phyloP scores from a whole-genome alignment of 2,888 invertebrate species.

The Busseola fusca region DNA sequence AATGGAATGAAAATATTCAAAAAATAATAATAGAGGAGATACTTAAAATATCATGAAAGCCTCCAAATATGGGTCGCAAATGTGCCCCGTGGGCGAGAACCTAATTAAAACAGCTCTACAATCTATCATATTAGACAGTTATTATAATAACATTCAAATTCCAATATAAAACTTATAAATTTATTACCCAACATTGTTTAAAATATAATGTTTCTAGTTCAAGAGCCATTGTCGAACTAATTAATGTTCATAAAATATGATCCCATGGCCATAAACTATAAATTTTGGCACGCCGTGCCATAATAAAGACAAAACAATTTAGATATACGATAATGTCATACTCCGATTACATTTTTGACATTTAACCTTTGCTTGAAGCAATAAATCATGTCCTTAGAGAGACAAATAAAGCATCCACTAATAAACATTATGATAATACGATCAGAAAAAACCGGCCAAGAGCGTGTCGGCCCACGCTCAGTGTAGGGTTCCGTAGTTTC shows the following conservation, averaged over 20 bases:
- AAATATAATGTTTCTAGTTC: constrained; percentile 26
- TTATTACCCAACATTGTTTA: constrained; percentile 35
- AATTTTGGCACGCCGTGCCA: constrained; percentile 27
- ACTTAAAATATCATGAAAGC: constrained; percentile 19
- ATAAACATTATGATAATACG: constrained; percentile 23
- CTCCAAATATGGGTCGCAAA: constrained; percentile 32
- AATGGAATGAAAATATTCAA: neutral
- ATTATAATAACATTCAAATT: constrained; percentile 46
- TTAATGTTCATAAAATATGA: constrained; percentile 41
- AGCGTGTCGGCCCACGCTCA: too few relatives aligned
- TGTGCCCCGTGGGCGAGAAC: constrained; percentile 43
- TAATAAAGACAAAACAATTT: constrained; percentile 32
- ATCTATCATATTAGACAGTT: constrained; percentile 46
- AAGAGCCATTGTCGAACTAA: constrained; percentile 12
- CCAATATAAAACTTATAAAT: constrained; percentile 34
- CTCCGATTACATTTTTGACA: constrained; percentile 37
- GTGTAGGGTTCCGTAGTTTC: too few relatives aligned
- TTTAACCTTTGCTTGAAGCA: constrained; percentile 42
- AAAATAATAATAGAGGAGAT: constrained; percentile 15
- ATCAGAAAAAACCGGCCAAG: constrained; percentile 14
- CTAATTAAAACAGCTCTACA: constrained; percentile 47
- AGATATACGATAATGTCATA: constrained; percentile 33
- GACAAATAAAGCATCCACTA: constrained; percentile 27
- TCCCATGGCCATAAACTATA: constrained; percentile 26
- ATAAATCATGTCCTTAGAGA: constrained; percentile 43